Evolutionary conservation across 2,888 invertebrate genomes (phyloP), one percentile per base, ranked within the genome.

Genomic region (Fragum fragum): DNA sequence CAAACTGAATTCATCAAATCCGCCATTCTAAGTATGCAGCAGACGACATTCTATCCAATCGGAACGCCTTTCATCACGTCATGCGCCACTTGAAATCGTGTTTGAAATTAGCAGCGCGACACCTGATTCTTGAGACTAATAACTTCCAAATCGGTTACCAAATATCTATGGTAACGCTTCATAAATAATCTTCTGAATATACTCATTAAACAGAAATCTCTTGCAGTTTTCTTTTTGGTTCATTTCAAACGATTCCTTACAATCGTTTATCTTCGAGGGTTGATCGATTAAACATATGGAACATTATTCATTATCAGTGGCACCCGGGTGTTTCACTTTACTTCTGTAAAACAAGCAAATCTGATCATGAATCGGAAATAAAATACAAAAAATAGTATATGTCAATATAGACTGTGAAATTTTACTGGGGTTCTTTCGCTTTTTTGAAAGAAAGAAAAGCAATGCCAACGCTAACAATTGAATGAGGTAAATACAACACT

Each of bases 161-260:
- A 79, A 83, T 83, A 83, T 79, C 80, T 79, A 68, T 72, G 71
- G 79, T 80, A 80, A 83, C 83, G 83, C 83, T 77, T 83, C 83
- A 83, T 83, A 80, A 83, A 79, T 77, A 83, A 73, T 80, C 68
- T 57, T 74, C 76, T 71, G 71, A 83, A 69, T 76, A 66, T 77
- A 69, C 80, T 77, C 83, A 83, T 83, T 83, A 83, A 83, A 83
- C 79, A 77, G 69, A 80, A 77, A 83, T 83, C 79, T 73, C 69
- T 66, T 73, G 73, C 83, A 83, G 83, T 83, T 79, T 83, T 83
- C 76, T 80, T 83, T 83, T 70, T n/a, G 83, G 83, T 83, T 83
- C 83, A 83, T 83, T 83, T 83, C 71, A 63, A 23, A 26, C 75
- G 76, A 77, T 83, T 79, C 80, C 79, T 79, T 66, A 80, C 68